Conservation (phyloP, 2,113 vertebrate genomes). For the Rhea pennata region DNA sequence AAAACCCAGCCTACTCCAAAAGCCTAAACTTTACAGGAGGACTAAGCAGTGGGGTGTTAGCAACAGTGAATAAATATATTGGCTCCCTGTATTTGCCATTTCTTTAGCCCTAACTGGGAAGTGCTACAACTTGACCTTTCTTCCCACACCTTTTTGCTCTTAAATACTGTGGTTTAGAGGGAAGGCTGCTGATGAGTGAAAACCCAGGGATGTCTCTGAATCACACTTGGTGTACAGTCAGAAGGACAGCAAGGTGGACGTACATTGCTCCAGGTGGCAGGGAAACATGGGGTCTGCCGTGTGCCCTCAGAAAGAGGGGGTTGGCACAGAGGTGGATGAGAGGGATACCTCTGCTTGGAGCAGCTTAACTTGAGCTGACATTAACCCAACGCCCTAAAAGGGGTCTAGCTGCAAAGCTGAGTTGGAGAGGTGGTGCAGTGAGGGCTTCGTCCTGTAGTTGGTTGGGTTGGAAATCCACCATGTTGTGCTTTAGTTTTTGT, state of each 20-base stretch:
- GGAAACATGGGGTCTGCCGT: neutral
- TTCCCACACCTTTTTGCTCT: neutral
- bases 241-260: neutral
- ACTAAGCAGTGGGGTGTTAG: neutral
- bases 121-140: neutral
- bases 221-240: fast-evolving
- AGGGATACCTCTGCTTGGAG: neutral
- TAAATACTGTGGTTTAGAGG: neutral
- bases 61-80: neutral
- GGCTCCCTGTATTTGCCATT: neutral
- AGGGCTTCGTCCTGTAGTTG: neutral
- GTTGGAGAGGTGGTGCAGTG: neutral
- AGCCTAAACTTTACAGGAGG: neutral
- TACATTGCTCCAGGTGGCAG: fast-evolving
- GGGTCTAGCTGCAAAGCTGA: neutral
- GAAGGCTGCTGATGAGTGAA: neutral
- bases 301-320: fast-evolving
- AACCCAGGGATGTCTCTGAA: neutral
- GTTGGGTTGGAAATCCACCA: neutral
- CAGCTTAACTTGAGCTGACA: fast-evolving
- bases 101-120: neutral
- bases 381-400: neutral
- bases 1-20: neutral
- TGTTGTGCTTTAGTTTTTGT: neutral
- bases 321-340: neutral